These are phyloP conservation scores for Telmatochromis brachygnathus DNA, from an alignment of 2,113 vertebrate genomes.

Conservation along the genomic window DNA sequence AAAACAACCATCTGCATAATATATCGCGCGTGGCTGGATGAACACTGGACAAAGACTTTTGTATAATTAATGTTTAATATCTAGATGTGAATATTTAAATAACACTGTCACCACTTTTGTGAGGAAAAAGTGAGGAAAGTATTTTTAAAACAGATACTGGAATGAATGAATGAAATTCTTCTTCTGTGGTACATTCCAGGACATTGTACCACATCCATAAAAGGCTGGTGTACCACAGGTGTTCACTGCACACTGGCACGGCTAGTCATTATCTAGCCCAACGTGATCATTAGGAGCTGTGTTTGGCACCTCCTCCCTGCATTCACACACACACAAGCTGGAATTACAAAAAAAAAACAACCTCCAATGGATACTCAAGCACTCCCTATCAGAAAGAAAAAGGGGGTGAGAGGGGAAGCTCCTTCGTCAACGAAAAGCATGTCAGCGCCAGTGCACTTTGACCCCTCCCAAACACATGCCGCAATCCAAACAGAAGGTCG, in stretches of 20 bases:
- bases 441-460: conserved; percentile 67
- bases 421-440: conserved; percentile 54
- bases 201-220: conserved; percentile 40
- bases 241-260: conserved; percentile 44
- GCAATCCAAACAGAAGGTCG: conserved; percentile 67
- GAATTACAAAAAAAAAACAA: background rate
- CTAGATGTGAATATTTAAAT: background rate
- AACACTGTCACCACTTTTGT: background rate
- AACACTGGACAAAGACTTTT: background rate
- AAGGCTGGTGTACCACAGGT: conserved; percentile 57
- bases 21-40: background rate
- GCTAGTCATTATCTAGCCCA: conserved; percentile 60
- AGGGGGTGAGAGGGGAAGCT: conserved; percentile 29
- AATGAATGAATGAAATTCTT: conserved; percentile 35
- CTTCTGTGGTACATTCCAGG: conserved; percentile 29
- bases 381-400: conserved; percentile 15
- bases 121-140: background rate
- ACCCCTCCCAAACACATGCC: conserved; percentile 62
- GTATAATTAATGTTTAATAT: background rate
- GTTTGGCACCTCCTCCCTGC: conserved; percentile 32
- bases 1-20: conserved; percentile 25
- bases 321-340: background rate
- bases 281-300: conserved; percentile 61
- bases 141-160: background rate
- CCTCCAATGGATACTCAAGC: conserved; percentile 19